Percentiles rank a stretch among this genome's conserved stretches.
Conservation (phyloP, 2,113 vertebrate species). For the Cephalopterus ornatus region DNA sequence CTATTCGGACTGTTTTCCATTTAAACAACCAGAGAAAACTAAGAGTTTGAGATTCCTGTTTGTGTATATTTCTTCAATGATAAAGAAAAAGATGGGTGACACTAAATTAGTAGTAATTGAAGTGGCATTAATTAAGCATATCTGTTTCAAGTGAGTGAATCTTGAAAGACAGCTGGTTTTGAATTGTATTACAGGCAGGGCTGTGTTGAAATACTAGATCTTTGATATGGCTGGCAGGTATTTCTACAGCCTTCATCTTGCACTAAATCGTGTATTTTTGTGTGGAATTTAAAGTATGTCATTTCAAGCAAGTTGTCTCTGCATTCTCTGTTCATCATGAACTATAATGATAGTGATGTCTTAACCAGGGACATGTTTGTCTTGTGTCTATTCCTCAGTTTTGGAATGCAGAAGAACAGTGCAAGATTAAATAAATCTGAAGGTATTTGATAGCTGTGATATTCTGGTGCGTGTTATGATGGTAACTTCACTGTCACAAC, state of each 20-base stretch:
- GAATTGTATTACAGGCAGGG: neutral
- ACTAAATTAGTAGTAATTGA: neutral
- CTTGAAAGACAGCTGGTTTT: neutral
- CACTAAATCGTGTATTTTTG: neutral
- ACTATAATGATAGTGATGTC: neutral
- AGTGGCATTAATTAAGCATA: slow-evolving; percentile 14
- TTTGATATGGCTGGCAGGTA: neutral
- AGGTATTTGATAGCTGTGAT: neutral
- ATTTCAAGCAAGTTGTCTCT: neutral
- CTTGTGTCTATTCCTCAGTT: neutral
- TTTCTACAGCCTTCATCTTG: neutral
- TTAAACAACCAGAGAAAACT: neutral
- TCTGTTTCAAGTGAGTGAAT: neutral
- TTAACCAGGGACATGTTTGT: neutral
- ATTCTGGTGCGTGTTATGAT: neutral
- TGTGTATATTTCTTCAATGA: neutral
- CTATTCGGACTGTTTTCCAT: neutral
- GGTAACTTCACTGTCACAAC: neutral
- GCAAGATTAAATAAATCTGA: neutral
- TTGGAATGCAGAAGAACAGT: neutral
- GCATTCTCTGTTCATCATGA: neutral
- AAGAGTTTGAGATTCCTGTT: neutral
- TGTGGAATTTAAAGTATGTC: neutral
- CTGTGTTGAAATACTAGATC: neutral
- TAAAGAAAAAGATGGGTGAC: neutral